phyloP scores from a whole-genome alignment of 64 coral and sea anemone genomes.

The Montipora efflorescens region DNA sequence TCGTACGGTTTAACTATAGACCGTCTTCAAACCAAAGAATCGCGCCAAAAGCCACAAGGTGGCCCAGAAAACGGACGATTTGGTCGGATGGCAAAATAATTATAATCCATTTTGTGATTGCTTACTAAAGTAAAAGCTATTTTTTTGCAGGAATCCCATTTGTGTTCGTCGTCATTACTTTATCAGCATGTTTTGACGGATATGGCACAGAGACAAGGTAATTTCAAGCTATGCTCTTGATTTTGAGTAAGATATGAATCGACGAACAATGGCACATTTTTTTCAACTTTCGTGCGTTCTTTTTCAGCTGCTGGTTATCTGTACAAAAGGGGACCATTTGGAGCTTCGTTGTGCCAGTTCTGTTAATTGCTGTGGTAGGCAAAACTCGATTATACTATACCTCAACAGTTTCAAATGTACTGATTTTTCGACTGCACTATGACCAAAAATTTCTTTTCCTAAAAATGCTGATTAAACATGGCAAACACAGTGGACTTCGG shows the following conservation, averaged over 20 bases:
- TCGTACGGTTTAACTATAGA: too few species aligned
- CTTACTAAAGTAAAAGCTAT: too few species aligned
- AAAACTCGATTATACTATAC: not conserved
- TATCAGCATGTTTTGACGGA: slow-evolving; percentile 88
- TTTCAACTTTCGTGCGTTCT: not conserved
- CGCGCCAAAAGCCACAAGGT: too few species aligned
- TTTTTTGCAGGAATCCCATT: slow-evolving; percentile 70
- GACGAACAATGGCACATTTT: too few species aligned
- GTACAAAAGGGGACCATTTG: slow-evolving; percentile 91
- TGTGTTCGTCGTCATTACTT: slow-evolving; percentile 84
- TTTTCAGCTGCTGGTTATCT: slow-evolving; percentile 86
- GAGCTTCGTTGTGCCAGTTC: slow-evolving; percentile 85
- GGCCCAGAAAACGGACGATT: too few species aligned
- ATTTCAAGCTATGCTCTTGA: not conserved
- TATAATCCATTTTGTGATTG: too few species aligned
- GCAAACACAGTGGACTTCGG: too few species aligned
- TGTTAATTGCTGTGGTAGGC: slow-evolving; percentile 81
- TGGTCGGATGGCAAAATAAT: too few species aligned
- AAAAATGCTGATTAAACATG: too few species aligned
- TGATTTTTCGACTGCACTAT: not conserved
- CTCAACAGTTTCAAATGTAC: not conserved
- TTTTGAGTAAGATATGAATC: too few species aligned
- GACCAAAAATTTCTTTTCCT: too few species aligned
- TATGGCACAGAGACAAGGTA: slow-evolving; percentile 85
- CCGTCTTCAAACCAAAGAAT: too few species aligned